phyloP scores from a whole-genome alignment of 2,888 invertebrate genomes.

The Morpho helenor region DNA sequence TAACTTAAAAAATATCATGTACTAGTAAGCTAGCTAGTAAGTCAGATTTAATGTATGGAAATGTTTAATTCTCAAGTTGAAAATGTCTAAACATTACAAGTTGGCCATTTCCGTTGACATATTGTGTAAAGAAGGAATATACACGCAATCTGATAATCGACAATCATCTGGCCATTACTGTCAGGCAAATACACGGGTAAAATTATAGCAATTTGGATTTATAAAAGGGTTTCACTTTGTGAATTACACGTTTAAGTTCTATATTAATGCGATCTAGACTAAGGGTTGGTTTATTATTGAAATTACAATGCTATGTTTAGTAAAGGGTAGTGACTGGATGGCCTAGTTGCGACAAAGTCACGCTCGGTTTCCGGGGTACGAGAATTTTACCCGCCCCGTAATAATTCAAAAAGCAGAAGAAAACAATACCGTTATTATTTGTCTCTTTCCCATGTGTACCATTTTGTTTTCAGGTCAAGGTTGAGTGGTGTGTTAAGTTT shows the following conservation, averaged over 20 bases:
- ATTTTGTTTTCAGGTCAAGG: too few relatives aligned
- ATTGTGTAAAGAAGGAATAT: conserved; percentile 17
- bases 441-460: too few relatives aligned
- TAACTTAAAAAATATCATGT: too few relatives aligned
- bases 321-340: background rate
- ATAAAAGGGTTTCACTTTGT: conserved; percentile 16
- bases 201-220: conserved; percentile 24
- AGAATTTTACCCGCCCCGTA: too few relatives aligned
- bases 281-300: background rate
- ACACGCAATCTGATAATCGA: conserved; percentile 24
- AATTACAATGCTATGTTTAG: conserved; percentile 1
- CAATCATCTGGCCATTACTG: conserved; percentile 25
- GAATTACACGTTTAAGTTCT: conserved; percentile 18
- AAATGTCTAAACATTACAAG: background rate
- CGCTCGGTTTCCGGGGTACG: too few relatives aligned
- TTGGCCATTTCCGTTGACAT: conserved; percentile 9
- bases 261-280: conserved; percentile 13
- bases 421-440: too few relatives aligned
- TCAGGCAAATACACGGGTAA: conserved; percentile 19
- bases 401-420: too few relatives aligned
- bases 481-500: too few relatives aligned
- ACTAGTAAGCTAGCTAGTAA: too few relatives aligned
- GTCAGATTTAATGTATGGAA: too few relatives aligned
- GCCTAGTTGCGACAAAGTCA: background rate
- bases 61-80: too few relatives aligned